Evolutionary conservation across 2,797 vertebrate genomes (phyloP).

Genomic region (Ctenopoma kingsleyae): DNA sequence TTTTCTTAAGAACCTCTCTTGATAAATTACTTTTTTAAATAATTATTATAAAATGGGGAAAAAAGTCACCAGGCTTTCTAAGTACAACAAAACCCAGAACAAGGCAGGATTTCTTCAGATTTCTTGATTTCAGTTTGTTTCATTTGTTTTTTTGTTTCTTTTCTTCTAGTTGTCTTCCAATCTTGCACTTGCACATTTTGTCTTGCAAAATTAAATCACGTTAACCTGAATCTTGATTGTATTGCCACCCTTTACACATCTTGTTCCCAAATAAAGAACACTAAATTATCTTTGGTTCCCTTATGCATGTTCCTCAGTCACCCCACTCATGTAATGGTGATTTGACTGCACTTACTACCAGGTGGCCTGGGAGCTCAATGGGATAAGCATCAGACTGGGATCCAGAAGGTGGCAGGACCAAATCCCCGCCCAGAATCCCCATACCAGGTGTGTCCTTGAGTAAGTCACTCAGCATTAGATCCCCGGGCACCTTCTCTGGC

Average conservation of each 20-base stretch:
- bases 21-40: too few relatives aligned
- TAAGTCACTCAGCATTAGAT: too few relatives aligned
- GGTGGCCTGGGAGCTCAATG: too few relatives aligned
- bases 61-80: not conserved
- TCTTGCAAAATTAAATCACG: slow-evolving; percentile 3
- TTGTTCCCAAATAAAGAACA: too few relatives aligned
- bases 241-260: too few relatives aligned
- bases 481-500: too few relatives aligned
- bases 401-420: too few relatives aligned
- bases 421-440: too few relatives aligned
- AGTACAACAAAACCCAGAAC: not conserved
- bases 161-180: not conserved
- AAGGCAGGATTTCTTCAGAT: not conserved
- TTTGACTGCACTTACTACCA: slow-evolving; percentile 6
- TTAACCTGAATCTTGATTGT: not conserved
- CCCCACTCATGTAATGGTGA: slow-evolving; percentile 7
- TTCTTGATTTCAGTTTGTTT: not conserved
- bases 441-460: too few relatives aligned
- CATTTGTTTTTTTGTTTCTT: not conserved
- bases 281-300: not conserved
- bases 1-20: not conserved
- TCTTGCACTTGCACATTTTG: not conserved
- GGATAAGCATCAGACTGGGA: too few relatives aligned
- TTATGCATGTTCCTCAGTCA: not conserved
- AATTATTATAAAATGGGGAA: too few relatives aligned